Evolutionary conservation across 2,113 vertebrate species (phyloP).

Genomic region (Nesoenas mayeri): DNA sequence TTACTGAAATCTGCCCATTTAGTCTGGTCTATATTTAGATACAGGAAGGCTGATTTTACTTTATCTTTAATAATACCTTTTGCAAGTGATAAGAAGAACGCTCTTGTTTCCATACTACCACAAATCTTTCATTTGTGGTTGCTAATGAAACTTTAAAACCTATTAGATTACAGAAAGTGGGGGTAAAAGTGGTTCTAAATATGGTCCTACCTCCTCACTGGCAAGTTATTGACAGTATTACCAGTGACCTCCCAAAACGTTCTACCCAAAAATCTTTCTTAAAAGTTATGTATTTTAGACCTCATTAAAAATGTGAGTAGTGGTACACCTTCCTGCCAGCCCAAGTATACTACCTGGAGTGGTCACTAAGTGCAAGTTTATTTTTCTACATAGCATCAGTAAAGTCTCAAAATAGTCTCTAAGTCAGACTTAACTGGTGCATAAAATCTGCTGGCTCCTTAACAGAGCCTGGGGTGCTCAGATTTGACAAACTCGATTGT

Average conservation of each 20-base stretch:
- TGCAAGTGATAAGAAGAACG: not conserved
- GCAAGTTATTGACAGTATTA: not conserved
- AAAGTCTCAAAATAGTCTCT: not conserved
- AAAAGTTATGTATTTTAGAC: not conserved
- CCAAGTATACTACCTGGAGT: not conserved
- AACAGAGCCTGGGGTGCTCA: not conserved
- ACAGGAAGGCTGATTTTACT: slow-evolving; percentile 36
- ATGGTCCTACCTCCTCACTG: not conserved
- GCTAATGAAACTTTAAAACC: slow-evolving; percentile 46
- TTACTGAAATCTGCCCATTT: slow-evolving; percentile 53
- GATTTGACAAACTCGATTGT: not conserved
- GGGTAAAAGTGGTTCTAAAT: slow-evolving; percentile 14
- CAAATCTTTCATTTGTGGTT: slow-evolving; percentile 49
- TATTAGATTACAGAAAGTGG: not conserved
- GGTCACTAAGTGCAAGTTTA: not conserved
- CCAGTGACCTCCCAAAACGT: not conserved
- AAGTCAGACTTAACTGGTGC: not conserved
- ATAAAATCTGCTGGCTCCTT: not conserved
- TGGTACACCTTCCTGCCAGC: not conserved
- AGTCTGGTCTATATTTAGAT: slow-evolving; percentile 39
- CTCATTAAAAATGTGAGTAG: not conserved
- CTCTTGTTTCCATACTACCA: not conserved
- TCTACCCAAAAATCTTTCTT: not conserved
- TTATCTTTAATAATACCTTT: slow-evolving; percentile 1
- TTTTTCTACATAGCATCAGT: not conserved